Evolutionary conservation across 2,113 vertebrate genomes (phyloP), one percentile per base, ranked within the genome.

Genomic region (Lophius piscatorius): DNA sequence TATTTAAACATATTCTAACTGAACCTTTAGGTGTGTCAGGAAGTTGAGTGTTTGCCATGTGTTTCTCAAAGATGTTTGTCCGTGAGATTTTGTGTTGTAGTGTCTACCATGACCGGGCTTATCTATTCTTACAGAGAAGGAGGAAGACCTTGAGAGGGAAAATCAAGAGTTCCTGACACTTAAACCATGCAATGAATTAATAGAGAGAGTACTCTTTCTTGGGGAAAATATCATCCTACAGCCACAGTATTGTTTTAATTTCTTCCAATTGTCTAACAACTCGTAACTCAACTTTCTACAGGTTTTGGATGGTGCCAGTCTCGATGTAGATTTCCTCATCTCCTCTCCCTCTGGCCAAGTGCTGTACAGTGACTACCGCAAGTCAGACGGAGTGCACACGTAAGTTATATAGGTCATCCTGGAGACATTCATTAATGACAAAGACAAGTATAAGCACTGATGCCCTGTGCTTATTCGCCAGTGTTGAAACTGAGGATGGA

Each of bases 371-470:
- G 96, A 98, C 85, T 91, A 94, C 64, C 94, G 90, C 74, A 98
- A 98, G 89, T 95, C 96, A 45, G 96, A 99, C 46, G 96, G 96
- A 22, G 94, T 98, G 67, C 97, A 99, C 85, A 98, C 94, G 97
- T 99, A 92, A 91, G 96, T 91, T 10, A 7, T 24, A 33, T 0
- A 4, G 1, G 16, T 33, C 9, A 18, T 35, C 1, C 0, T 0
- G 4, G 2, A 44, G 28, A 20, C 18, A 2, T 11, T 87, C 85
- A 90, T 88, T 29, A 18, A n/a, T 29, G 34, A 45, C 5, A 11
- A 0, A 5, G 1, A 9, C 31, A 26, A 5, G 7, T 34, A 28
- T 6, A 6, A 16, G 13, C n/a, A 40, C 7, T 64, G 2, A 36
- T 12, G n/a, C 4, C n/a, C 34, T 63, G 6, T 74, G 7, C 0